Evolutionary conservation across 2,888 invertebrate species (phyloP), one percentile per base, ranked within the genome.

Genomic region (Halictus quadricinctus): DNA sequence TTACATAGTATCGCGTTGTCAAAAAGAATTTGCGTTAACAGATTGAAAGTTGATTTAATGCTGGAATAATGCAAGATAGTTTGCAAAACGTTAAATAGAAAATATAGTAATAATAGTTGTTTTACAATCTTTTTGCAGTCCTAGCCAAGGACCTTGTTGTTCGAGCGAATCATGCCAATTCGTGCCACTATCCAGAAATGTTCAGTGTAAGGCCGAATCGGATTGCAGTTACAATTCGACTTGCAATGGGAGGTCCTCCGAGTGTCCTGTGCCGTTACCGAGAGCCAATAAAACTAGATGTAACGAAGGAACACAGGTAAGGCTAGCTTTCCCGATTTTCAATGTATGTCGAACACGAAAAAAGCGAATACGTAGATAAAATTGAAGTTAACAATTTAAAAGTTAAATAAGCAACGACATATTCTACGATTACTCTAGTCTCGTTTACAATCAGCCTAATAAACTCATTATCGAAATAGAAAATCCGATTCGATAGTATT

Each of bases 71-170:
- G 21, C 1, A 41, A 69, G 8, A 21, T 41, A 18, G 41, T 21
- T 18, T 66, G 36, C 25, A 48, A 69, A 60, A 60, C 21, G 13
- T 18, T 29, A 13, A 18, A 29, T 29, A 29, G 13, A 18, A 36
- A 41, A 21, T 21, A 1, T 69, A 21, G 21, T 21, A 69, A 69
- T 41, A 21, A 69, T 21, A 36, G 21, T 18, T 66, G n/a, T 69
- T 41, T 21, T 69, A 69, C 3, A 69, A 69, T 46, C 60, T 54
- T n/a, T 21, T 75, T 46, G 4, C 25, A 98, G 99, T 94, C 99
- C 99, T 0, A 99, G 99, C 79, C 98, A 99, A 95, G 99, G 99
- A 12, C 99, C 99, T 43, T 99, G 99, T 95, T 99, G 99, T 95
- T 96, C 97, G 92, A 96, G 97, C 87, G 96, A 96, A 84, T 96